Evolutionary conservation across 2,888 invertebrate genomes (phyloP), one percentile per base, ranked within the genome.

Genomic region (Eilema sororculum): DNA sequence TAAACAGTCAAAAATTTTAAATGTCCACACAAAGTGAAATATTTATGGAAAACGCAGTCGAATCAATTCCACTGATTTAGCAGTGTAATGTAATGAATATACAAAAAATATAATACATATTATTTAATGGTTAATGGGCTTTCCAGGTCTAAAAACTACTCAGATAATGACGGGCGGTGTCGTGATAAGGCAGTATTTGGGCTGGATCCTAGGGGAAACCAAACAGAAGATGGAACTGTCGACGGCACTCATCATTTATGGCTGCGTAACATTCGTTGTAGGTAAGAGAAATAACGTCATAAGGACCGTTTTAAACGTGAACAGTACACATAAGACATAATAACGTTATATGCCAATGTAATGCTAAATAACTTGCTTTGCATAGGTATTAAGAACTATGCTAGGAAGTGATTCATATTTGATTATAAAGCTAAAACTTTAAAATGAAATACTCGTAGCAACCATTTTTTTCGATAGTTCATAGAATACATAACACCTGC

Each of bases 81-180:
- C 46, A n/a, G n/a, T 52, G 2, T 8, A 20, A n/a, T 52, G 33
- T n/a, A n/a, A n/a, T n/a, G n/a, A n/a, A n/a, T n/a, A 37, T 37
- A 12, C 12, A 37, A 12, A 37, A 12, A 12, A 37, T 12, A 8
- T 33, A 33, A 33, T 33, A n/a, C n/a, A n/a, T 33, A 16, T 41
- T 3, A 20, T 52, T 9, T 52, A 52, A 3, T n/a, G n/a, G 3
- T 10, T 56, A 25, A 13, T 24, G 16, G n/a, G 0, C 20, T 56
- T 84, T 84, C 8, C 78, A 90, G 90, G 87, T 28, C 68, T 90
- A 68, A 90, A 87, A 73, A 68, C 85, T 52, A 84, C 86, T 2
- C 82, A 84, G 69, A 83, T 89, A 72, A 80, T 89, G 86, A 85
- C 87, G 0, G 90, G 90, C 0, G 76, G 81, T 0, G 73, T 75